These are phyloP conservation scores for Salvelinus fontinalis DNA, from an alignment of 2,113 vertebrate genomes.

Conservation along the genomic window DNA sequence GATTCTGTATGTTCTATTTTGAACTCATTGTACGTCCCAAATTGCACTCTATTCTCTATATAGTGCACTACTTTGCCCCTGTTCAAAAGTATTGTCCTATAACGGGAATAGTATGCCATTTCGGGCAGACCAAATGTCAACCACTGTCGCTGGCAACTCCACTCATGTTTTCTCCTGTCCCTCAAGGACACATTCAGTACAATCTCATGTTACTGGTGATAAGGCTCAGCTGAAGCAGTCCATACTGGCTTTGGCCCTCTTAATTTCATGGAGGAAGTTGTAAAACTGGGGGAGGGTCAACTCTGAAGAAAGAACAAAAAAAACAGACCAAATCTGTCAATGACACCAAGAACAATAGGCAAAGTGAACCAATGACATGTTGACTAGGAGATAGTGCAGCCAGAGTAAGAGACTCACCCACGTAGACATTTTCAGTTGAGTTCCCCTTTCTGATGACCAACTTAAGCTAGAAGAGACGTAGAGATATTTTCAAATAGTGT, in stretches of 20 bases:
- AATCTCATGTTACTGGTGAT: neutral
- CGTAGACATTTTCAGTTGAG: constrained; percentile 82
- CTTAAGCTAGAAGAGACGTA: constrained; percentile 79
- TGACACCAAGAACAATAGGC: neutral
- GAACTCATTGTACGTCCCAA: too few relatives aligned
- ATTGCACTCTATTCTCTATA: too few relatives aligned
- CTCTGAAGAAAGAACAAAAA: constrained; percentile 70
- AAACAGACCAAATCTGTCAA: constrained; percentile 1
- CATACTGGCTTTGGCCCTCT: constrained; percentile 87
- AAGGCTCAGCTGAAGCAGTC: constrained; percentile 86
- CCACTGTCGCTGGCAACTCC: too few relatives aligned
- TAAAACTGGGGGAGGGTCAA: constrained; percentile 97
- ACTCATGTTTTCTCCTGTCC: neutral
- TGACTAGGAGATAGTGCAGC: neutral
- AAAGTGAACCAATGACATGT: neutral
- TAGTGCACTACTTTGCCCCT: too few relatives aligned
- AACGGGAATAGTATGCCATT: too few relatives aligned
- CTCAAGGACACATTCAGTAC: neutral
- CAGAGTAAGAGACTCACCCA: constrained; percentile 82
- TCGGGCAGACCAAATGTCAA: too few relatives aligned
- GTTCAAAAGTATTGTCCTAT: too few relatives aligned
- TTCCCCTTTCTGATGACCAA: constrained; percentile 89
- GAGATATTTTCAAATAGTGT: neutral
- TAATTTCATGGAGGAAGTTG: constrained; percentile 96
- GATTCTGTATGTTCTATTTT: neutral